These are phyloP conservation scores for Tipula helvola DNA, from an alignment of 2,888 invertebrate genomes.

Conservation along the genomic window DNA sequence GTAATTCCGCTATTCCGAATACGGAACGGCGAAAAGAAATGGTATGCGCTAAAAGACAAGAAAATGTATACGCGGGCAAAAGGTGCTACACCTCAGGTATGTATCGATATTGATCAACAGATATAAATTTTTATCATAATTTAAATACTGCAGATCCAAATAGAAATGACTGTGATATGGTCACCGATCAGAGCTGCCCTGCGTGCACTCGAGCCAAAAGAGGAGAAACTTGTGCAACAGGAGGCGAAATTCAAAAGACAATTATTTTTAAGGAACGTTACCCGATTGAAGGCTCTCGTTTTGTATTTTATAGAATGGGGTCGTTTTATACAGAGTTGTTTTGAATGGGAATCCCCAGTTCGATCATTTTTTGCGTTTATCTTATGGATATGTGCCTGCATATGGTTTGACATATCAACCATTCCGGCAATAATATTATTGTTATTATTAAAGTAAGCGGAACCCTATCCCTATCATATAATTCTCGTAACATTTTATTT, in stretches of 20 bases:
- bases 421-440: constrained; percentile 72
- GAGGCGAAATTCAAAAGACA: constrained; percentile 94
- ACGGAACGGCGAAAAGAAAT: constrained; percentile 79
- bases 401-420: constrained; percentile 95
- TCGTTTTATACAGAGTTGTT: constrained; percentile 90
- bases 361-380: constrained; percentile 73
- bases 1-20: constrained; percentile 77
- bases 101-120: too few species aligned
- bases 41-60: constrained; percentile 95
- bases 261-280: constrained; percentile 85
- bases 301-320: constrained; percentile 81
- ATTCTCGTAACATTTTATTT: not conserved
- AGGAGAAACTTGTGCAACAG: constrained; percentile 88
- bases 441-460: constrained; percentile 53
- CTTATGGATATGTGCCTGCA: constrained; percentile 76
- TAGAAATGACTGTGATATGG: constrained; percentile 88
- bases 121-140: not conserved
- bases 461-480: not conserved
- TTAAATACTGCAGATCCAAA: constrained; percentile 44
- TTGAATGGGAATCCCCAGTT: constrained; percentile 90
- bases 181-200: constrained; percentile 86
- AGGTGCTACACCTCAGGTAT: constrained; percentile 70
- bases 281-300: constrained; percentile 79
- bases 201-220: constrained; percentile 86
- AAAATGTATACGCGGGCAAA: constrained; percentile 84